phyloP scores from a whole-genome alignment of 2,888 invertebrate species.

The Strigamia crassipes region DNA sequence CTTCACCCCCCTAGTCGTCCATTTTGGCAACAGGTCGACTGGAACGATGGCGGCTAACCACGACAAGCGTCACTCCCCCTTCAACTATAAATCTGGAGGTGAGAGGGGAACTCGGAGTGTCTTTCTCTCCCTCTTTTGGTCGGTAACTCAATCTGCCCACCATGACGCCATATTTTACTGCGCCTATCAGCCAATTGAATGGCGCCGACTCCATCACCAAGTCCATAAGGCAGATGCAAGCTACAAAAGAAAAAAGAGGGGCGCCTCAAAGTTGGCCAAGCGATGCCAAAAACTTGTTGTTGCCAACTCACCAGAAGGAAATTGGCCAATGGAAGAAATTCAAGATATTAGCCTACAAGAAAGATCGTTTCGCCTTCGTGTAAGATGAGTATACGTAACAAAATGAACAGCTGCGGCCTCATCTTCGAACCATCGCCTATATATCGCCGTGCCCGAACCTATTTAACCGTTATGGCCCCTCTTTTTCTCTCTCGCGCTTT shows the following conservation, averaged over 20 bases:
- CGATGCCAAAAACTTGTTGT: slow-evolving; percentile 27
- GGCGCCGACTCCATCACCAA: slow-evolving; percentile 33
- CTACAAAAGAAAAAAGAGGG: neutral
- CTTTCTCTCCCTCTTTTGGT: slow-evolving; percentile 34
- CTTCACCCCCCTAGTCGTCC: slow-evolving; percentile 23
- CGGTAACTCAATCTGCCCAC: slow-evolving; percentile 33
- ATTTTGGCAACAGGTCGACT: slow-evolving; percentile 31
- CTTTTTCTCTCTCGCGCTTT: neutral
- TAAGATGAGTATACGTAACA: slow-evolving; percentile 10
- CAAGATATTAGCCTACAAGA: neutral
- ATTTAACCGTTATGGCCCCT: neutral
- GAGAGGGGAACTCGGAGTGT: slow-evolving; percentile 16
- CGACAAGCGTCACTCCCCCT: slow-evolving; percentile 33
- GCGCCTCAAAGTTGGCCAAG: slow-evolving; percentile 6
- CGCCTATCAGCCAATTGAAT: slow-evolving; percentile 34
- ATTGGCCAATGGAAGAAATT: slow-evolving; percentile 31
- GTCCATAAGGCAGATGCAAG: slow-evolving; percentile 23
- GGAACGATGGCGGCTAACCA: slow-evolving; percentile 29
- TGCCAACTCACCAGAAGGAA: slow-evolving; percentile 31
- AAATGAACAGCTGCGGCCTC: neutral
- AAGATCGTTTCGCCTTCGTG: neutral
- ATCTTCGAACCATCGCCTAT: neutral
- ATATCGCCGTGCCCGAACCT: neutral
- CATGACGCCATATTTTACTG: slow-evolving; percentile 34
- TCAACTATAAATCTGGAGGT: slow-evolving; percentile 30